Base-by-base conservation (phyloP, 2,113 vertebrate species). In the Chauna torquata region DNA sequence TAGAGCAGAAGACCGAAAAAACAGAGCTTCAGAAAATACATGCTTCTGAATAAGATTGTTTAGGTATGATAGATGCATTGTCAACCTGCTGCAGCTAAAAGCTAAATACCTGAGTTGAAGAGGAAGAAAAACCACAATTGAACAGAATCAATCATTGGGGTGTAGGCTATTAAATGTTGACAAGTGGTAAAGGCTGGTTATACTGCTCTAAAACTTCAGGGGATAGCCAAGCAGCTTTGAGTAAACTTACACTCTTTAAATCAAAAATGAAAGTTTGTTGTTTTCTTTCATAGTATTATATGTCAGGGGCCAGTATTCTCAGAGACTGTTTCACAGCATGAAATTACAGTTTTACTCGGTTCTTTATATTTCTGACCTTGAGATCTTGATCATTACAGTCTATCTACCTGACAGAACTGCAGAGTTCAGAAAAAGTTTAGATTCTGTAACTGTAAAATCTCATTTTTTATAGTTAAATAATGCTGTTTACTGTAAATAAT, bases 51-150 rank as follows among this genome's bases (percentile, higher is more conserved):
- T 88, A 80, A 94, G 89, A 83, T 82, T 94, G 82, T 95, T 97
- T 95, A 94, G 88, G 90, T 65, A 61, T 95, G 96, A 95, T 96
- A 95, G 94, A 94, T 97, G 82, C 15, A 11, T 97, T 96, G 94
- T 96, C 96, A 96, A 25, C 86, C 78, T 86, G 82, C 88, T 92
- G 89, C 79, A 68, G 92, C 76, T 91, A 96, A 96, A 82, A 97
- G 84, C 86, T 94, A 96, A 96, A 96, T 93, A 95, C 88, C 66
- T n/a, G 90, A 88, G 82, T 82, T 97, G 76, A 77, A 95, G 71
- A 81, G 77, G 25, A 79, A 54, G 50, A 25, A 83, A 88, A 49
- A 61, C 14, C 24, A 59, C 82, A 90, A 38, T 83, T 90, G 85
- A 87, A 95, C 12, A 68, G 96, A 90, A 96, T 96, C 95, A 95